Percentiles rank a stretch among this genome's conserved stretches.
Conservation (phyloP, 1,140 invertebrate genomes). For the Cyclargus thomasi region DNA sequence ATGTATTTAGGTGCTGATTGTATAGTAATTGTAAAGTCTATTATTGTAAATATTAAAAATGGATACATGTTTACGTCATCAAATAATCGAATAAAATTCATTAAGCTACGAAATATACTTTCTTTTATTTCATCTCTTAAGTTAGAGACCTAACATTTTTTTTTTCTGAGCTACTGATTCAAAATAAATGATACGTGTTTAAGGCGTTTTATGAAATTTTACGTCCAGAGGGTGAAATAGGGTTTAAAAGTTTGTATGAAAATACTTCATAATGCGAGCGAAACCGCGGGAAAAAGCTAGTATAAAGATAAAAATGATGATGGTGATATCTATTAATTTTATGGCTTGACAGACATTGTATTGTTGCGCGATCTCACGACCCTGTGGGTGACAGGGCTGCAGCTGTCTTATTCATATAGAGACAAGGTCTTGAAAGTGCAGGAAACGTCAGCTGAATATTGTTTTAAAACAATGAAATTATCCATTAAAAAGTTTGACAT, state of each 20-base stretch:
- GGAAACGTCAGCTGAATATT: neutral
- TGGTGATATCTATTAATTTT: conserved; percentile 1
- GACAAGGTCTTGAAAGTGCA: conserved; percentile 14
- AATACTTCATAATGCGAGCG: too few species aligned
- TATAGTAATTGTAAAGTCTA: neutral
- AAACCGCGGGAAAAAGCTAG: too few species aligned
- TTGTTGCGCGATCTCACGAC: conserved; percentile 10
- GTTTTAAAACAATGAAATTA: neutral
- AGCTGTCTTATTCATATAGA: neutral
- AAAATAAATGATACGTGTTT: too few species aligned
- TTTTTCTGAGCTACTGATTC: too few species aligned
- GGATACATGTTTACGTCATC: neutral
- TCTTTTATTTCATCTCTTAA: too few species aligned
- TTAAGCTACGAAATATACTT: neutral
- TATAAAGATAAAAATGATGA: neutral
- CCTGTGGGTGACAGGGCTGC: neutral
- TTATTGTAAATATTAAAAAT: neutral
- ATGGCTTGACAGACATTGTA: conserved; percentile 13
- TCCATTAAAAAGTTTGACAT: neutral
- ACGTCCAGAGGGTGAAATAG: too few species aligned
- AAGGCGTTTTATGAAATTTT: too few species aligned
- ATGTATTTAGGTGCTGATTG: neutral
- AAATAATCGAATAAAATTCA: neutral
- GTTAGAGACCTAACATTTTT: too few species aligned
- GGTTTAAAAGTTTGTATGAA: too few species aligned